A percentile compares a stretch with the other conserved stretches of the same genome.
Evolutionary conservation across 2,888 invertebrate species (phyloP).

Genomic region (Calameuta pallipes): DNA sequence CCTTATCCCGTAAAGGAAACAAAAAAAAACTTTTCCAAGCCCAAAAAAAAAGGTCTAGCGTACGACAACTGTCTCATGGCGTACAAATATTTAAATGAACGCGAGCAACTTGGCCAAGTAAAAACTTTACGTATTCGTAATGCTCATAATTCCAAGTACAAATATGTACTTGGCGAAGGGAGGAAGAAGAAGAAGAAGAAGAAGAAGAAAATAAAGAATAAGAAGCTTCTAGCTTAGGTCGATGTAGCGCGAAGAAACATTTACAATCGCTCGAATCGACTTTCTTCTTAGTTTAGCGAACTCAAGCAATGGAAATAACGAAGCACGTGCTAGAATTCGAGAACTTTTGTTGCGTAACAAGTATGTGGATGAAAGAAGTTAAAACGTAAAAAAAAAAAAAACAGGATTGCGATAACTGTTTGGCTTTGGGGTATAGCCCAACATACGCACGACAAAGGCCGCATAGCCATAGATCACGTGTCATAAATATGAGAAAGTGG

Average conservation of each 20-base stretch:
- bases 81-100: background rate
- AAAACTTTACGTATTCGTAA: background rate
- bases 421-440: background rate
- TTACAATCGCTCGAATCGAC: background rate
- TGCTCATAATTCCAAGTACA: background rate
- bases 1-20: background rate
- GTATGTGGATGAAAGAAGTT: too few relatives aligned
- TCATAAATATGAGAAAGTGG: conserved; percentile 43
- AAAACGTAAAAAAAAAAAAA: conserved; percentile 2
- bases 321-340: background rate
- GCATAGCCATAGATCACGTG: conserved; percentile 33
- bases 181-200: background rate
- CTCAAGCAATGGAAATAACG: background rate
- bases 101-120: background rate
- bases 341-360: background rate
- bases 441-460: background rate
- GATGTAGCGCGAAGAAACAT: background rate
- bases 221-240: background rate
- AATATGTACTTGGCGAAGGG: background rate
- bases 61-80: background rate
- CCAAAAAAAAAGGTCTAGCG: background rate
- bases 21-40: background rate
- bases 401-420: conserved; percentile 22
- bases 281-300: background rate
- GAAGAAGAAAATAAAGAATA: background rate